Evolutionary conservation across 1,140 invertebrate genomes (phyloP).

Genomic region (Drosophila setifemur): DNA sequence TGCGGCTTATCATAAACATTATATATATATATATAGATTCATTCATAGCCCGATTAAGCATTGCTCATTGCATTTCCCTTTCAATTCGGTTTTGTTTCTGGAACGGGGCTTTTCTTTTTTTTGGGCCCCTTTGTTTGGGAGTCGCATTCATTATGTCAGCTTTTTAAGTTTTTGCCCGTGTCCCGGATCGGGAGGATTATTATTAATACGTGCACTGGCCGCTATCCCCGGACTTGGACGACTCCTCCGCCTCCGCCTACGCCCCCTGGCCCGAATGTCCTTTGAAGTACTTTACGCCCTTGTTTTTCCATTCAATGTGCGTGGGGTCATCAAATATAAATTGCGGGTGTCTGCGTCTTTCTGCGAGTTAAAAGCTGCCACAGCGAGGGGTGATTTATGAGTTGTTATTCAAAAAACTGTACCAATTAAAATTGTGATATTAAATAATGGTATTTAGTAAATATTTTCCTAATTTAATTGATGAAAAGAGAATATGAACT

Average conservation of each 20-base stretch:
- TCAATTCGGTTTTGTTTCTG: background rate
- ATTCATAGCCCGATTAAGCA: no score
- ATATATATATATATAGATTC: background rate
- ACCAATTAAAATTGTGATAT: no score
- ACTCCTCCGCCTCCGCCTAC: background rate
- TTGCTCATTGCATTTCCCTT: background rate
- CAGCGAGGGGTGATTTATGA: slow-evolving; percentile 4
- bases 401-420: background rate
- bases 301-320: slow-evolving; percentile 46
- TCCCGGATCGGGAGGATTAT: slow-evolving; percentile 30
- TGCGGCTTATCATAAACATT: background rate
- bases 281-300: slow-evolving; percentile 24
- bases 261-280: slow-evolving; percentile 1
- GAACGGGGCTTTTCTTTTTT: background rate
- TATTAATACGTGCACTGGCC: slow-evolving; percentile 51
- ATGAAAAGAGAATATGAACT: no score
- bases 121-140: slow-evolving; percentile 31
- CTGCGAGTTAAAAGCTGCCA: background rate
- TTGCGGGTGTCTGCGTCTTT: slow-evolving; percentile 30
- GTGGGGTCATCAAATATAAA: slow-evolving; percentile 67
- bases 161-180: slow-evolving; percentile 39
- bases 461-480: background rate
- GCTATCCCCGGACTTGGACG: slow-evolving; percentile 28
- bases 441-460: no score
- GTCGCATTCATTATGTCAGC: slow-evolving; percentile 58